Evolutionary conservation across 2,888 invertebrate genomes (phyloP).

Genomic region (Rhodophaea formosa): DNA sequence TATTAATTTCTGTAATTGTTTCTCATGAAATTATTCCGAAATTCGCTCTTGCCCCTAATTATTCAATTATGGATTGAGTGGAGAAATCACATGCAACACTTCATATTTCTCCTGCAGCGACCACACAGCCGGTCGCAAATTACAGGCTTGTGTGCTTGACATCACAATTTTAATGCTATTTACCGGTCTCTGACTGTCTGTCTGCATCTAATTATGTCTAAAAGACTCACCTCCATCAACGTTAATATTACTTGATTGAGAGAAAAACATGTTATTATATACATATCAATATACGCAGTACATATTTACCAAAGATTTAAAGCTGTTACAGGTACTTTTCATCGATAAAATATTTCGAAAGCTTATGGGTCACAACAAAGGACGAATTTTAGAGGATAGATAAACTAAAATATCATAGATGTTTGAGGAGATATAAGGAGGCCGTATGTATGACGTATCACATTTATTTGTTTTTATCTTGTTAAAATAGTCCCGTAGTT

Average conservation of each 20-base stretch:
- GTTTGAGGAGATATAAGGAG: too few species aligned
- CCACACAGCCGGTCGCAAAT: slow-evolving; percentile 40
- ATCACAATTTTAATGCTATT: slow-evolving; percentile 39
- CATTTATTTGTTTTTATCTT: too few species aligned
- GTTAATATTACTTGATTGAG: not conserved
- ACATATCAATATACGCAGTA: too few species aligned
- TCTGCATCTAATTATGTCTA: not conserved
- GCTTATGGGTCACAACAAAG: too few species aligned
- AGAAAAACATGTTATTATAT: not conserved
- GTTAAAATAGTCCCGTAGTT: too few species aligned
- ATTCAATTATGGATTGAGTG: slow-evolving; percentile 44
- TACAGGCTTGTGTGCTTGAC: slow-evolving; percentile 41
- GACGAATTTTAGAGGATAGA: too few species aligned
- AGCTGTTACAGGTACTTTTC: too few species aligned
- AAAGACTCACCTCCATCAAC: not conserved
- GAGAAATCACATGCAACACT: slow-evolving; percentile 42
- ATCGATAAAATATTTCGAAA: too few species aligned
- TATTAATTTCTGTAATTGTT: slow-evolving; percentile 42
- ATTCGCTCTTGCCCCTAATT: slow-evolving; percentile 39
- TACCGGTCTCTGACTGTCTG: not conserved
- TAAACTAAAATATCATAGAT: too few species aligned
- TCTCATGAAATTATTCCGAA: slow-evolving; percentile 37
- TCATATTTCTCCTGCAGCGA: slow-evolving; percentile 46
- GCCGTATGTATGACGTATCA: too few species aligned
- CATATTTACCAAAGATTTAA: too few species aligned